Percentiles rank a stretch among this genome's conserved stretches.
phyloP scores from a whole-genome alignment of 1,140 invertebrate species.

The Phortica variegata region DNA sequence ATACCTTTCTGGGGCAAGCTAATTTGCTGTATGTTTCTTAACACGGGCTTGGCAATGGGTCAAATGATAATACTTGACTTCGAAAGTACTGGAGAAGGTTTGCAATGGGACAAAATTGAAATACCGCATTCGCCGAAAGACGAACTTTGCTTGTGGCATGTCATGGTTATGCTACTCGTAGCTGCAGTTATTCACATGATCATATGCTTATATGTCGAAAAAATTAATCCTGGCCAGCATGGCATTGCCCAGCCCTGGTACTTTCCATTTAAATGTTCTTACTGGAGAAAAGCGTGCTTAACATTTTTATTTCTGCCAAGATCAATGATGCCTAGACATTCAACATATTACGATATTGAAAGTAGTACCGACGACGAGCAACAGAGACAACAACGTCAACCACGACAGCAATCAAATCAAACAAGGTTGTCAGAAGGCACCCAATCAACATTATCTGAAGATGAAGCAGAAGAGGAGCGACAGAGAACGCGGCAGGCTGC shows the following conservation, averaged over 20 bases:
- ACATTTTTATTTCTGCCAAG: too few relatives aligned
- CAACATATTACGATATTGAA: too few relatives aligned
- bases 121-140: constrained; percentile 67
- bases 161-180: constrained; percentile 65
- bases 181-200: constrained; percentile 54
- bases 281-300: too few relatives aligned
- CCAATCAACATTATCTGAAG: too few relatives aligned
- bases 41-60: constrained; percentile 73
- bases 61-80: constrained; percentile 67
- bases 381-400: too few relatives aligned
- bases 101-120: constrained; percentile 64
- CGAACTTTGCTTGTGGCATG: constrained; percentile 63
- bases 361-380: too few relatives aligned
- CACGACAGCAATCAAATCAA: too few relatives aligned
- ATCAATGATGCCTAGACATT: too few relatives aligned
- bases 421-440: too few relatives aligned
- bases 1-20: constrained; percentile 6
- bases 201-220: background rate
- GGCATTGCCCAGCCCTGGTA: constrained; percentile 1
- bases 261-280: constrained; percentile 7
- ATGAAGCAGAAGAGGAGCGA: too few relatives aligned
- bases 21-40: constrained; percentile 55
- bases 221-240: background rate
- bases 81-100: constrained; percentile 65
- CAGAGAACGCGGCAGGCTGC: too few relatives aligned